Percentiles rank a stretch among this genome's conserved stretches.
These are phyloP conservation scores for Paelopatides confundens DNA, from an alignment of 53 echinoderm and acorn worm genomes.

Conservation along the genomic window DNA sequence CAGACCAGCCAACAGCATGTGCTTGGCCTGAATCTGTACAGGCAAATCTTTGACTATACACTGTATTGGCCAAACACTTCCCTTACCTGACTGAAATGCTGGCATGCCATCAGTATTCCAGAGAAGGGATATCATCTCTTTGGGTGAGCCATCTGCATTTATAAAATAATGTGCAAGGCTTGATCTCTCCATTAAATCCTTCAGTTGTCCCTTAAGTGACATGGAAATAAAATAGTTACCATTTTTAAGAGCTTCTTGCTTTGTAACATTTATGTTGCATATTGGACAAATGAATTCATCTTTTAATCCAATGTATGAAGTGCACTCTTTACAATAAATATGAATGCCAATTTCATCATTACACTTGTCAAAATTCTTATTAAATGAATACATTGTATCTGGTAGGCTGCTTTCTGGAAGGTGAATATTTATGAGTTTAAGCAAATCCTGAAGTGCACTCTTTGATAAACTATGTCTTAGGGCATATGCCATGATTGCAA, in stretches of 20 bases:
- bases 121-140: not conserved
- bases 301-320: not conserved
- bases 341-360: not conserved
- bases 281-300: not conserved
- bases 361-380: slow-evolving; percentile 3
- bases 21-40: not conserved
- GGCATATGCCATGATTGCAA: not conserved
- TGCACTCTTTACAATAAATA: slow-evolving; percentile 28
- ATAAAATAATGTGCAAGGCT: not conserved
- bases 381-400: not conserved
- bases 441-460: not conserved
- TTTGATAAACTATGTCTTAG: slow-evolving; percentile 7
- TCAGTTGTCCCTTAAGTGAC: not conserved
- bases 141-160: not conserved
- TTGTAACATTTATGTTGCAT: not conserved
- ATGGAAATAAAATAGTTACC: slow-evolving; percentile 18
- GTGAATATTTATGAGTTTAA: not conserved
- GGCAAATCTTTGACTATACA: slow-evolving; percentile 9
- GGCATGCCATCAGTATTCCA: slow-evolving; percentile 77
- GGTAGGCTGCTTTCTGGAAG: not conserved
- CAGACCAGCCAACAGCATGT: slow-evolving; percentile 37
- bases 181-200: not conserved
- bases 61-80: slow-evolving; percentile 72
- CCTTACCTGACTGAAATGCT: slow-evolving; percentile 64
- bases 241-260: not conserved